Base-by-base conservation (phyloP, 2,888 invertebrate genomes). In the Blera fallax region DNA sequence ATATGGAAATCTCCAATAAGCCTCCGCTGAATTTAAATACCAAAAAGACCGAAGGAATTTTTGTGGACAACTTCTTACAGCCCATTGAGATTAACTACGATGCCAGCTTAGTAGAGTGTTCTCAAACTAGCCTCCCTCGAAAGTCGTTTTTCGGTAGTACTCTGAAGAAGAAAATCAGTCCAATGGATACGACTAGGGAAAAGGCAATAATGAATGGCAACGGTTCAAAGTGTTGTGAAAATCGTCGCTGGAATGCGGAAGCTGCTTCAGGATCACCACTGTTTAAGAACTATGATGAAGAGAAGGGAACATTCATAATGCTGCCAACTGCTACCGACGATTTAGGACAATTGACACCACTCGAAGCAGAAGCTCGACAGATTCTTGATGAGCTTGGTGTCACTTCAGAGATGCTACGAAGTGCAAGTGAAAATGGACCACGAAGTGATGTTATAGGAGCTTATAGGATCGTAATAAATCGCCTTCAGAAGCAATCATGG, bases 381-480 rank as follows among this genome's bases (percentile, higher is more conserved):
- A 91, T 93, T 69, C 90, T 95, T 52, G 90, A 92, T 65, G 93
- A 93, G 24, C 91, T 95, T 43, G 95, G 95, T 0, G 94, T 96
- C 40, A 93, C 92, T 11, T 92, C 93, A 0, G 93, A 93, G 74
- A 94, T 94, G 93, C 90, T 95, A 52, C 92, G 93, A 65, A 92
- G 93, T 40, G 93, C 94, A 18, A 91, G 93, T 18, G 92, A 92
- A 45, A 93, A 93, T 84, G 95, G 95, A 32, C 94, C 95, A 1
- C 92, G 94, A 62, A 95, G 94, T 88, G 94, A 94, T 87, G 93
- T 96, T 40, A 94, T 95, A 56, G 96, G 96, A 8, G 94, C 95
- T 56, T 96, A 95, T 90, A 93, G 96, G 50, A 95, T 96, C 79
- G 93, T 95, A 37, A 93, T 95, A 82, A 94, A 95, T 90, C 92